phyloP scores from a whole-genome alignment of 2,113 vertebrate genomes.

The Prolemur simus region DNA sequence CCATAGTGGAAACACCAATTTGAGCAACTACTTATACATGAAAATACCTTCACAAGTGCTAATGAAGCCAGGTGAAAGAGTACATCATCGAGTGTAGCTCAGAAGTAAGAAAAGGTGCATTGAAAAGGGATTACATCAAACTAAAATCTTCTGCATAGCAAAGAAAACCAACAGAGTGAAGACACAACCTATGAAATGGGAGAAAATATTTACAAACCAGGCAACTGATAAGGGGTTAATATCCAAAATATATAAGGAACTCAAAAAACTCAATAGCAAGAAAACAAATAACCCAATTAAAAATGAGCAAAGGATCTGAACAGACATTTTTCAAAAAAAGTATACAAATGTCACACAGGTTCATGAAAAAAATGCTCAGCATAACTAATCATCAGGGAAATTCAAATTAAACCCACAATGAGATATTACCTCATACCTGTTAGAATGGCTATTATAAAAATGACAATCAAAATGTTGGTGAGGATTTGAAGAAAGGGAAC shows the following conservation, averaged over 20 bases:
- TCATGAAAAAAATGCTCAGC: not conserved
- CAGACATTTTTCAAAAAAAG: not conserved
- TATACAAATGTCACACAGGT: not conserved
- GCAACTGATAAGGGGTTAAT: not conserved
- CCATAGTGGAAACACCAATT: not conserved
- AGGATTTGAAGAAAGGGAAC: not conserved
- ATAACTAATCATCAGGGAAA: not conserved
- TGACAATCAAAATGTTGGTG: not conserved
- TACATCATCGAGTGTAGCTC: not conserved
- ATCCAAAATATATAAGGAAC: not conserved
- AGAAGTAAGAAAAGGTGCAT: not conserved
- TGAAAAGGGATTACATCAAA: not conserved
- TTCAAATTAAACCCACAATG: not conserved
- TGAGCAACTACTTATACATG: not conserved
- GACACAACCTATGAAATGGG: not conserved
- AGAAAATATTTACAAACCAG: not conserved
- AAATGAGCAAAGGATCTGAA: not conserved
- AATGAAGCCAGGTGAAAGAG: not conserved
- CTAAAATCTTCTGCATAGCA: not conserved
- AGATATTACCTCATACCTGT: not conserved
- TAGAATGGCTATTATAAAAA: not conserved
- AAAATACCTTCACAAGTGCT: not conserved
- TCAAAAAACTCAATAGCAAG: not conserved
- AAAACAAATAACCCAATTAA: not conserved
- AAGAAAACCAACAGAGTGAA: not conserved